Evolutionary conservation across 1,140 invertebrate genomes (phyloP).

Genomic region (Caenorhabditis remanei): DNA sequence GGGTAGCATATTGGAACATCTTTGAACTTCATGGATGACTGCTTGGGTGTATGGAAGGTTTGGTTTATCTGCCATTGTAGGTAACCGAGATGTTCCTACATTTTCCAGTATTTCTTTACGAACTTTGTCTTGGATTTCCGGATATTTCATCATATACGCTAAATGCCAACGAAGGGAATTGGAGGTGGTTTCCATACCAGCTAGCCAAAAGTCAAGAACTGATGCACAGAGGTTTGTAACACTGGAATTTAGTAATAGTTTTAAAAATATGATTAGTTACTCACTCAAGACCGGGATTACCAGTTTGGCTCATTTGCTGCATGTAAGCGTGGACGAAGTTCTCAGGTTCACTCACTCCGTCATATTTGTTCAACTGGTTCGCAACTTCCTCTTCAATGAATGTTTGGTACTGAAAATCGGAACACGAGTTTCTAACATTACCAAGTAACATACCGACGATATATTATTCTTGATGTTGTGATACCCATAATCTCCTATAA

Average conservation of each 20-base stretch:
- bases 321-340: constrained; percentile 57
- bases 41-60: constrained; percentile 59
- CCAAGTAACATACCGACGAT: background rate
- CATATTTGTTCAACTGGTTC: background rate
- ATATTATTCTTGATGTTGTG: constrained; percentile 43
- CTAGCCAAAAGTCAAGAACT: constrained; percentile 32
- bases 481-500: constrained; percentile 38
- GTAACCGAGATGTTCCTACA: constrained; percentile 47
- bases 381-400: constrained; percentile 37
- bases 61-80: constrained; percentile 35
- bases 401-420: constrained; percentile 16
- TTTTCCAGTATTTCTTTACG: constrained; percentile 38
- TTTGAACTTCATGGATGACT: constrained; percentile 58
- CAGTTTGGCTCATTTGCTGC: constrained; percentile 34
- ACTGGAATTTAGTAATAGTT: background rate
- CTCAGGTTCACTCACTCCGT: background rate
- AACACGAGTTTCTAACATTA: too few relatives aligned
- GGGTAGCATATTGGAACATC: constrained; percentile 54
- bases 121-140: constrained; percentile 53
- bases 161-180: constrained; percentile 47
- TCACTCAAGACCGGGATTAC: constrained; percentile 36
- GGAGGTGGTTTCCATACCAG: constrained; percentile 46
- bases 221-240: constrained; percentile 5
- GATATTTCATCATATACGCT: constrained; percentile 39
- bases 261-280: background rate